A percentile compares a stretch with the other conserved stretches of the same genome.
These are phyloP conservation scores for Steinernema hermaphroditum DNA, from an alignment of 2,888 invertebrate species.

Conservation along the genomic window DNA sequence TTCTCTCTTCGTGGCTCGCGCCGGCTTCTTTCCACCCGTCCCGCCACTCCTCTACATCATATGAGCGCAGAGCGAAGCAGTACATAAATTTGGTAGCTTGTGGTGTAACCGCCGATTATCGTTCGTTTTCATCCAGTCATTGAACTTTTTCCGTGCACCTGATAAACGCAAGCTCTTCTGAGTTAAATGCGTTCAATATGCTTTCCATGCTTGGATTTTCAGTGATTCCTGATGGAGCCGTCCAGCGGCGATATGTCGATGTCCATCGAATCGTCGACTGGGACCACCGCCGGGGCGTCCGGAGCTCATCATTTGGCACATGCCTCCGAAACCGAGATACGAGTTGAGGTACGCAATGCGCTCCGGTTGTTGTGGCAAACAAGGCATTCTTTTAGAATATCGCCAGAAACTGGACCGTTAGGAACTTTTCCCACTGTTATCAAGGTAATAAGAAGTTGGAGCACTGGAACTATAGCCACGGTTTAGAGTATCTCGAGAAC, in stretches of 20 bases:
- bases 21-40: too few relatives aligned
- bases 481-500: constrained; percentile 61
- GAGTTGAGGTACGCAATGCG: constrained; percentile 61
- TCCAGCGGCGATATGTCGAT: constrained; percentile 33
- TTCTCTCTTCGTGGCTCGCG: too few relatives aligned
- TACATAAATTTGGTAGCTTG: too few relatives aligned
- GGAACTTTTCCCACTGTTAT: constrained; percentile 55
- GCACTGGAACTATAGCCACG: too few relatives aligned
- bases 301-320: constrained; percentile 42
- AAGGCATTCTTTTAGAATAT: constrained; percentile 53
- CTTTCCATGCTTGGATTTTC: too few relatives aligned
- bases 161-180: too few relatives aligned
- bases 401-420: constrained; percentile 67
- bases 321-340: constrained; percentile 66
- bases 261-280: constrained; percentile 18
- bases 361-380: too few relatives aligned
- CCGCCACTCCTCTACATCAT: too few relatives aligned
- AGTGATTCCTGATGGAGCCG: constrained; percentile 39
- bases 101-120: neutral
- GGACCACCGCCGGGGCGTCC: neutral
- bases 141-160: too few relatives aligned
- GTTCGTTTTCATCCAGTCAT: neutral
- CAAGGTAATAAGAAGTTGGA: neutral
- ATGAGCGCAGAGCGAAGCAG: too few relatives aligned
- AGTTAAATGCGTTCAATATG: too few relatives aligned